phyloP scores from a whole-genome alignment of 2,888 invertebrate species.

The Eumacrocentrus americanus region DNA sequence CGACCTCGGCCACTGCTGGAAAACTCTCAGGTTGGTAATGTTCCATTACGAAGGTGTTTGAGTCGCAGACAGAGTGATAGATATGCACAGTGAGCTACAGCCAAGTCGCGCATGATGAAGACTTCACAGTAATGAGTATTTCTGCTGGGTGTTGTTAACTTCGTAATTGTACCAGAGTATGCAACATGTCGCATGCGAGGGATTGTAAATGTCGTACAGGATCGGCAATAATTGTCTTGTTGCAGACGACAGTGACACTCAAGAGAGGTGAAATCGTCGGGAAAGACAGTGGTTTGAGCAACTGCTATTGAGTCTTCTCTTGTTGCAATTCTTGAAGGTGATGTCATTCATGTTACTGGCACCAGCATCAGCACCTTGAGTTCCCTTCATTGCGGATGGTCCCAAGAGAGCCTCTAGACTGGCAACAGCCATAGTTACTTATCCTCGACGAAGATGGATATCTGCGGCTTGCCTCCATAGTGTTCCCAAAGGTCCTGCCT shows the following conservation, averaged over 20 bases:
- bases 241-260: conserved; percentile 94
- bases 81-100: conserved; percentile 98
- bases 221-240: conserved; percentile 96
- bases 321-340: conserved; percentile 90
- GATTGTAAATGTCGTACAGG: conserved; percentile 92
- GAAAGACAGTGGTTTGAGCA: conserved; percentile 92
- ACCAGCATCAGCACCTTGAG: conserved; percentile 83
- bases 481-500: conserved; percentile 70
- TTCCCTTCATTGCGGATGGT: conserved; percentile 83
- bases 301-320: conserved; percentile 92
- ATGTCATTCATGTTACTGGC: conserved; percentile 78
- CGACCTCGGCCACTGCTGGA: conserved; percentile 54
- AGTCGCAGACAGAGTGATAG: conserved; percentile 96
- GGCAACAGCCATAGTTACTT: conserved; percentile 76
- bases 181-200: conserved; percentile 90
- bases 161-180: conserved; percentile 77
- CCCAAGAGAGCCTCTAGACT: conserved; percentile 82
- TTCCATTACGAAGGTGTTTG: conserved; percentile 74
- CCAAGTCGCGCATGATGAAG: conserved; percentile 89
- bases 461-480: conserved; percentile 88
- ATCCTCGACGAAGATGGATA: conserved; percentile 80
- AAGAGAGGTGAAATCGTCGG: conserved; percentile 94
- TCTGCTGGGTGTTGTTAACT: conserved; percentile 66
- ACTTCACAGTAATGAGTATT: conserved; percentile 72
- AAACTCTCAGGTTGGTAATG: conserved; percentile 63